These are phyloP conservation scores for Lysandra coridon DNA, from an alignment of 2,888 invertebrate genomes.

Conservation along the genomic window DNA sequence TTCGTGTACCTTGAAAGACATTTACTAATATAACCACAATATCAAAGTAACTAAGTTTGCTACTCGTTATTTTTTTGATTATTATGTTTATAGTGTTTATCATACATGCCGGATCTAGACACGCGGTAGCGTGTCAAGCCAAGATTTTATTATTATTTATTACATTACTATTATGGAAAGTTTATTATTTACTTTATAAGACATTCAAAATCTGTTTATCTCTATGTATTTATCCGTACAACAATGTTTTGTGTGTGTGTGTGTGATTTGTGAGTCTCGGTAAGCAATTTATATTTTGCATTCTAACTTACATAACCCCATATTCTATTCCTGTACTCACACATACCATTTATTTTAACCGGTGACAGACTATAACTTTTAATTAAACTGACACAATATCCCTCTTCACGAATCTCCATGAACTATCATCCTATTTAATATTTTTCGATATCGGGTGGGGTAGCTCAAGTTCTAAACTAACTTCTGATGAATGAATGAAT, in stretches of 20 bases:
- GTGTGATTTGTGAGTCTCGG: not conserved
- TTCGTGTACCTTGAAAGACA: not conserved
- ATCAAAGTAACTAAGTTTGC: not conserved
- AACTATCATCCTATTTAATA: not conserved
- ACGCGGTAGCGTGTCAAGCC: too few species aligned
- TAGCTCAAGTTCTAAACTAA: not conserved
- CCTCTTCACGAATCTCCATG: too few species aligned
- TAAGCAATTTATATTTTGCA: slow-evolving; percentile 6
- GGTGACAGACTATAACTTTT: not conserved
- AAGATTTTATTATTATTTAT: not conserved
- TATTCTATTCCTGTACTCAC: not conserved
- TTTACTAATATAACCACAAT: not conserved
- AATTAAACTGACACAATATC: not conserved
- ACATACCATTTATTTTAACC: not conserved
- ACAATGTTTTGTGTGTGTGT: not conserved
- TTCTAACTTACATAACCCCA: not conserved
- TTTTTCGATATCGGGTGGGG: not conserved
- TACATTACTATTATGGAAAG: not conserved
- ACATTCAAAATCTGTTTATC: not conserved
- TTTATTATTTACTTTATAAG: not conserved
- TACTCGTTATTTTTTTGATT: not conserved
- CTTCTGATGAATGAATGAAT: not conserved
- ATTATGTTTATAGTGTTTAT: not conserved
- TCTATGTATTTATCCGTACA: not conserved
- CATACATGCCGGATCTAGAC: not conserved